Evolutionary conservation across 2,888 invertebrate species (phyloP).

Genomic region (Schrankia costaestrigalis): DNA sequence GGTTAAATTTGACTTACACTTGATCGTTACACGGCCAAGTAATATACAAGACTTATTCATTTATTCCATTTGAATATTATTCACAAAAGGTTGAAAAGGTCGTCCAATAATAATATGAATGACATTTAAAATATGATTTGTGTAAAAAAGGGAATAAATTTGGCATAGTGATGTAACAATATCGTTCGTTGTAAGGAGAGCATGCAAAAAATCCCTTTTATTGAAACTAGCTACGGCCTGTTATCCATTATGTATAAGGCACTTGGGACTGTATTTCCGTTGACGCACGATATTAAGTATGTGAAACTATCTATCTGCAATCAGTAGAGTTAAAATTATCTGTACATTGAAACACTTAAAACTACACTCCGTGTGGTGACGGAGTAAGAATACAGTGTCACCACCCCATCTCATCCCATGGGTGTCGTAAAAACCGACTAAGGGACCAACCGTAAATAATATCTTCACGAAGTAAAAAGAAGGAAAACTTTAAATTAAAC

Average conservation of each 20-base stretch:
- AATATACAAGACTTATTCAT: no score
- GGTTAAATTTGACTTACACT: no score
- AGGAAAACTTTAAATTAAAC: no score
- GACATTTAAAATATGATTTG: slow-evolving; percentile 55
- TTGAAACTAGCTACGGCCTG: slow-evolving; percentile 70
- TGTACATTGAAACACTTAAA: not conserved
- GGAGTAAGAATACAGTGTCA: no score
- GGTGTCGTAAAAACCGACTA: no score
- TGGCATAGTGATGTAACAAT: slow-evolving; percentile 58
- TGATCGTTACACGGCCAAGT: no score
- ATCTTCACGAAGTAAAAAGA: no score
- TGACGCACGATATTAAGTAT: slow-evolving; percentile 25
- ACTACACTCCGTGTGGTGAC: no score
- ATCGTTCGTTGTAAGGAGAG: slow-evolving; percentile 51
- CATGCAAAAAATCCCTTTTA: slow-evolving; percentile 77
- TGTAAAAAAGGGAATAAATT: slow-evolving; percentile 61
- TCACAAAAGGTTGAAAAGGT: slow-evolving; percentile 11
- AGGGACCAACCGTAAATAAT: no score
- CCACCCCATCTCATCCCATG: no score
- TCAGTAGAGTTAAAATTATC: not conserved
- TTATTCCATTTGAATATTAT: slow-evolving; percentile 2
- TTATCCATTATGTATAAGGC: slow-evolving; percentile 76
- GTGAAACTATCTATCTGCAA: not conserved
- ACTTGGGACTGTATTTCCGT: slow-evolving; percentile 44
- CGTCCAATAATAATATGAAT: slow-evolving; percentile 34